phyloP scores from a whole-genome alignment of 2,888 invertebrate genomes.

The Theretra japonica region DNA sequence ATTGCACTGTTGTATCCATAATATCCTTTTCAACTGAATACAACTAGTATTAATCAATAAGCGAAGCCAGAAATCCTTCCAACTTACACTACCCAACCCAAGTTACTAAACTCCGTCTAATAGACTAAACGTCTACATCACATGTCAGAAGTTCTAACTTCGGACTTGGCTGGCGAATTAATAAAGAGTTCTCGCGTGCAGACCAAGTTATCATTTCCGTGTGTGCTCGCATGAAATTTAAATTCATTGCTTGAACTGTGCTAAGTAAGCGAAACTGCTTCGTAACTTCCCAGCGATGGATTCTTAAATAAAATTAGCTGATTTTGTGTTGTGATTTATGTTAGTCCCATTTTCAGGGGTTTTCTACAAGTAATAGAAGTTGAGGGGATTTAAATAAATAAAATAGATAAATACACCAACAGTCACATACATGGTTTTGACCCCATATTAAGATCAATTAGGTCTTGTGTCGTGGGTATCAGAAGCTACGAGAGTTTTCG shows the following conservation, averaged over 20 bases:
- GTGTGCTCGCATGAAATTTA: conserved; percentile 31
- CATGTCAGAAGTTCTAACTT: conserved; percentile 14
- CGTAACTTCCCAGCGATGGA: conserved; percentile 5
- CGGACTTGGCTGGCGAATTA: conserved; percentile 17
- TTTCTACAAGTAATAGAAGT: no score
- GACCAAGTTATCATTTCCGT: conserved; percentile 25
- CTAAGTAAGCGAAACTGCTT: conserved; percentile 27
- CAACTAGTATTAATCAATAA: no score
- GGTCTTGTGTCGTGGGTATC: no score
- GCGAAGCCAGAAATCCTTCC: no score
- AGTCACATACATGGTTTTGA: no score
- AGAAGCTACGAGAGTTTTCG: no score
- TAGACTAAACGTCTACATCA: conserved; percentile 8
- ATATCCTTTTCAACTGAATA: no score
- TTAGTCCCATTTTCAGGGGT: neutral
- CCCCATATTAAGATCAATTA: no score
- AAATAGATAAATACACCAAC: no score
- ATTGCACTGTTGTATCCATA: no score
- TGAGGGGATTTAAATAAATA: no score
- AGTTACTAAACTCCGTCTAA: neutral
- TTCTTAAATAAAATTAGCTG: conserved; percentile 8
- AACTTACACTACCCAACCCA: conserved; percentile 2
- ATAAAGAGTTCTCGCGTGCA: conserved; percentile 26
- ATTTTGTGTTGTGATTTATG: neutral
- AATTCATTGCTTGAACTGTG: conserved; percentile 28